Percentiles rank a stretch among this genome's conserved stretches.
Conservation (phyloP, 2,888 invertebrate species). For the Encarsia formosa region DNA sequence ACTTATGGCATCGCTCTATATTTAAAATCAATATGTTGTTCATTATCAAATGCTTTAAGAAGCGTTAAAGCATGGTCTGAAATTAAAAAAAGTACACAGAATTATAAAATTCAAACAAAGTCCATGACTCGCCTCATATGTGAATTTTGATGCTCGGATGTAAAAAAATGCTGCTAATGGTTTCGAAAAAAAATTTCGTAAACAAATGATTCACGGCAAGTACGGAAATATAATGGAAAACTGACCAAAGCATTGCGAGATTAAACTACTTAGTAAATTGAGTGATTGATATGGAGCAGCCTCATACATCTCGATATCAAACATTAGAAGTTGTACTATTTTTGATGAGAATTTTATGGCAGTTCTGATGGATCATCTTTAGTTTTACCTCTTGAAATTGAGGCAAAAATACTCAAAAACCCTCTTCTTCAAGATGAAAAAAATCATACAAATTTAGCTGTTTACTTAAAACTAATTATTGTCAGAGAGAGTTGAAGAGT, state of each 20-base stretch:
- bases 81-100: slow-evolving; percentile 38
- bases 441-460: no score
- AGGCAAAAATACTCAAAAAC: no score
- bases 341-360: slow-evolving; percentile 43
- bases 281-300: slow-evolving; percentile 38
- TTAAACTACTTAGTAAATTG: slow-evolving; percentile 41
- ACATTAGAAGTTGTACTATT: slow-evolving; percentile 37
- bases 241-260: slow-evolving; percentile 37
- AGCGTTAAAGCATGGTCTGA: slow-evolving; percentile 32
- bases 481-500: no score
- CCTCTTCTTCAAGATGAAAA: no score
- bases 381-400: no score
- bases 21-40: slow-evolving; percentile 31
- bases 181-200: slow-evolving; percentile 47
- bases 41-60: slow-evolving; percentile 38
- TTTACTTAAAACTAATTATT: no score
- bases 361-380: slow-evolving; percentile 37
- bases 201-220: slow-evolving; percentile 46
- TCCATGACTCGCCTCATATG: slow-evolving; percentile 44
- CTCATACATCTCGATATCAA: slow-evolving; percentile 37
- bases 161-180: slow-evolving; percentile 36
- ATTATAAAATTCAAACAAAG: slow-evolving; percentile 44
- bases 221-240: slow-evolving; percentile 47
- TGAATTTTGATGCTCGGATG: slow-evolving; percentile 44
- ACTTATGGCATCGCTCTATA: slow-evolving; percentile 8